Evolutionary conservation across 2,113 vertebrate species (phyloP), one percentile per base, ranked within the genome.

Genomic region (Cepphus grylle): DNA sequence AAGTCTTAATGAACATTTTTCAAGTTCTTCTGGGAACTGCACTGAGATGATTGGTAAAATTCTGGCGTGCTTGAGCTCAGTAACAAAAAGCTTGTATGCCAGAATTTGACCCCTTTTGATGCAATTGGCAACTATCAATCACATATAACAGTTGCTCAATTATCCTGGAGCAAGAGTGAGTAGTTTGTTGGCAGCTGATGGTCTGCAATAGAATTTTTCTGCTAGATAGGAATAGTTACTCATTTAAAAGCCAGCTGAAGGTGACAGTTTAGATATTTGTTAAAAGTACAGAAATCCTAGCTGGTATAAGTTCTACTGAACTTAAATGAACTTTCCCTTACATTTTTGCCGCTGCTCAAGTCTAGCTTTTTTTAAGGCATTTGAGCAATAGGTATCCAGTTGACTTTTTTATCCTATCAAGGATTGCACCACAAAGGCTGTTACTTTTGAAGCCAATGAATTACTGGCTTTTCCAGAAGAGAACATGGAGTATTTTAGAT

Each of bases 71-170:
- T 5, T 59, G n/a, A 14, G 3, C 8, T 81, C 50, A 42, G 40
- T 55, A 73, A 62, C 5, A 66, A 81, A 69, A 81, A 4, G 0
- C 7, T 70, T 78, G 16, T 45, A 25, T 45, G 30, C 25, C 38
- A 87, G 45, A 58, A 53, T 93, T 89, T 62, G 49, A 58, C 78
- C 32, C 32, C 11, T 81, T 85, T 91, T 66, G 45, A 45, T 66
- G 27, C 19, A 74, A 62, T 58, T 89, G 84, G 30, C 30, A 83
- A 5, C 62, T 73, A 61, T 88, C 58, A 25, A 34, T 59, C 29
- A 65, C 23, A 45, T 47, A 4, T 9, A 65, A 42, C 5, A 49
- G 30, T 86, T 0, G 0, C 18, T 69, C 45, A 55, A 7, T 47
- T 82, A 81, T 70, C 12, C 27, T 65, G 38, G 30, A 77, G 29